Evolutionary conservation across 2,113 vertebrate species (phyloP).

Genomic region (Phylloscopus trochilus): DNA sequence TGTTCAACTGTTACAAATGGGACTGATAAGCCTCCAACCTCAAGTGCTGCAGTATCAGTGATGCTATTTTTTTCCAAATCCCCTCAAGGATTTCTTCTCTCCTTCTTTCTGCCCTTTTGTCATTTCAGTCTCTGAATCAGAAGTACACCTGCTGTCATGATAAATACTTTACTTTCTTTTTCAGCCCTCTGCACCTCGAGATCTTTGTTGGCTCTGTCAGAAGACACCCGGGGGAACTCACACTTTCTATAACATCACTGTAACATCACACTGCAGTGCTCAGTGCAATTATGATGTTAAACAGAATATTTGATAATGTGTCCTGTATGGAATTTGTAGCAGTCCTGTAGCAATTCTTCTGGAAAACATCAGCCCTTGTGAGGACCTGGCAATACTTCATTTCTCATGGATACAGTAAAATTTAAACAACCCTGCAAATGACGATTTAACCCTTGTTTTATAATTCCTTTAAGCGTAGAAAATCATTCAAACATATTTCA

Average conservation of each 20-base stretch:
- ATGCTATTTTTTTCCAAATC: neutral
- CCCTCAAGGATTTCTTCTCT: neutral
- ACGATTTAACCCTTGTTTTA: constrained; percentile 7
- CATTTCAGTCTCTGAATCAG: neutral
- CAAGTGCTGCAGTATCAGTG: neutral
- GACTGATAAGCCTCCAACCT: neutral
- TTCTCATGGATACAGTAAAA: neutral
- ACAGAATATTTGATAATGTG: constrained; percentile 6
- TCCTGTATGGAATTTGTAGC: constrained; percentile 4
- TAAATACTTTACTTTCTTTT: neutral
- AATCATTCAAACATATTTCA: neutral
- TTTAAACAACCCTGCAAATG: neutral
- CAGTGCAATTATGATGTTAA: neutral
- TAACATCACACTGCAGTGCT: neutral
- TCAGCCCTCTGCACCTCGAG: neutral
- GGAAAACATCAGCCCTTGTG: neutral
- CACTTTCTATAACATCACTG: neutral
- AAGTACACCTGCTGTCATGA: neutral
- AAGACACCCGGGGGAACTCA: neutral
- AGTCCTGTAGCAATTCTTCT: constrained; percentile 5
- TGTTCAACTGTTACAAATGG: neutral
- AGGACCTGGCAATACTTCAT: neutral
- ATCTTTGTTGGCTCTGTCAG: neutral
- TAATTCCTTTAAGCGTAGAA: neutral
- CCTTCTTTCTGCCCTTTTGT: neutral